Base-by-base conservation (phyloP, 2,113 vertebrate species). In the Scytalopus superciliaris region DNA sequence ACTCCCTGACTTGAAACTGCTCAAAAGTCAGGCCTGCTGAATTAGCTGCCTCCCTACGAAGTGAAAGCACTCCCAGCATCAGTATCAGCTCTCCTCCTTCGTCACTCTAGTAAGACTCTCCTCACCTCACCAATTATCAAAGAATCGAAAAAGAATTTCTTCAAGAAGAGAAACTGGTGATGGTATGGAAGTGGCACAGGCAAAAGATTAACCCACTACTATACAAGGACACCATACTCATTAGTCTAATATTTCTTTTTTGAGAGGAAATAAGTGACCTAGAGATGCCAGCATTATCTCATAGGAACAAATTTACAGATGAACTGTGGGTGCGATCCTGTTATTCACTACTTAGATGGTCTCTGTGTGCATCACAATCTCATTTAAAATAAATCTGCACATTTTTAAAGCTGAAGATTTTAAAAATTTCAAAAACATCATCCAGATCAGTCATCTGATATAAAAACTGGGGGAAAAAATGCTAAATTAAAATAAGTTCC, bases 391-490 rank as follows among this genome's bases (percentile, higher is more conserved):
- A 33, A 84, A 63, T 14, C 1, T 8, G 9, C 55, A 52, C 21
- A 52, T 79, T 74, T 75, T 84, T 53, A 57, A 72, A 89, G 42
- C 27, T 62, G 16, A 12, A 74, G 8, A 9, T 53, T 21, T 59
- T 57, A 19, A 8, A 22, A 14, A 39, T n/a, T 44, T 74, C 33
- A 37, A 55, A 63, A n/a, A 1, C 2, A 6, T 25, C 21, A 4
- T 22, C 10, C 9, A 39, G 31, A 19, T 66, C 39, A 42, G 17
- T 23, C n/a, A 39, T 4, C 3, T 31, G 23, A 39, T 18, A 63
- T 1, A 45, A 52, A 39, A 74, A 33, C 1, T 21, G 49, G 49
- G 47, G 47, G 47, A 17, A 1, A n/a, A n/a, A 9, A n/a, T 0
- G 2, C 3, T 50, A 28, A 53, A 49, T 40, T 31, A 75, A 68